These are phyloP conservation scores for Eupithecia vulgata DNA, from an alignment of 2,888 invertebrate species.

Conservation along the genomic window DNA sequence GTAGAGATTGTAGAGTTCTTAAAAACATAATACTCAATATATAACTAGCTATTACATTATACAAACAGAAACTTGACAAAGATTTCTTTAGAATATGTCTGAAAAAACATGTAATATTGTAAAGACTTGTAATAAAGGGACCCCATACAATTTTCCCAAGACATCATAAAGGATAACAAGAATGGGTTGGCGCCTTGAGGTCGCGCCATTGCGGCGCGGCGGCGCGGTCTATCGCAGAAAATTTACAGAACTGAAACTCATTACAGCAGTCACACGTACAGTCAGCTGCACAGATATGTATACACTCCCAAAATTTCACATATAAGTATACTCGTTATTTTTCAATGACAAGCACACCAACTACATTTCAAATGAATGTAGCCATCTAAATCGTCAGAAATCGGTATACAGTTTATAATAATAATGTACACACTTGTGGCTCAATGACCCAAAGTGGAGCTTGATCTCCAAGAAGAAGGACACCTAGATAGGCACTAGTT, in stretches of 20 bases:
- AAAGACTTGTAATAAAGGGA: conserved; percentile 16
- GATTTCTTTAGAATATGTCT: neutral
- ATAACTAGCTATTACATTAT: too few species aligned
- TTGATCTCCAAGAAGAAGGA: too few species aligned
- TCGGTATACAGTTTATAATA: too few species aligned
- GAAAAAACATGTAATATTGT: neutral
- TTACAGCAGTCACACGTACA: neutral
- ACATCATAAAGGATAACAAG: conserved; percentile 35
- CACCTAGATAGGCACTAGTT: too few species aligned
- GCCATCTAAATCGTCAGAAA: too few species aligned
- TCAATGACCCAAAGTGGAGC: neutral
- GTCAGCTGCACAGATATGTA: too few species aligned
- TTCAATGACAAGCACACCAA: too few species aligned
- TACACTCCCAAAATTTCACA: too few species aligned
- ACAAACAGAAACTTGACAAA: neutral
- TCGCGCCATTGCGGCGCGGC: conserved; percentile 44
- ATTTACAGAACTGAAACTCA: conserved; percentile 15
- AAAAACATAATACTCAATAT: neutral
- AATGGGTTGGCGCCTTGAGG: conserved; percentile 44
- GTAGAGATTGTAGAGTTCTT: neutral
- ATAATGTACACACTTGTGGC: neutral
- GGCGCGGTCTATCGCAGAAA: conserved; percentile 20
- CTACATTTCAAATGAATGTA: too few species aligned
- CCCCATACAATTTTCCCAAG: conserved; percentile 26
- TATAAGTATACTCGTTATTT: too few species aligned